These are phyloP conservation scores for Venusia cambrica DNA, from an alignment of 2,888 invertebrate genomes.

Conservation along the genomic window DNA sequence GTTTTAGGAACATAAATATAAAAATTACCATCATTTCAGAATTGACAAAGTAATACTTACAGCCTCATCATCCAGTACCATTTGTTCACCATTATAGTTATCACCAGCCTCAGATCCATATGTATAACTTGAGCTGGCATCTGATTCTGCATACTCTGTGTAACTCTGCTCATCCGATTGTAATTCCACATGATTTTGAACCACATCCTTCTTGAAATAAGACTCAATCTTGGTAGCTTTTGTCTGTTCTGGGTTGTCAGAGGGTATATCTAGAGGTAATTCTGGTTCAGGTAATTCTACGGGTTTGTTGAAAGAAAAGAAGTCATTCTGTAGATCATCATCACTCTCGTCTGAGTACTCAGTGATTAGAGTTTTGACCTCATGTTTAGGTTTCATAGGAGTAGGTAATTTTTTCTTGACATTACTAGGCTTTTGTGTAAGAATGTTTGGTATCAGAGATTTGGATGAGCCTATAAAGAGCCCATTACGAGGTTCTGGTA, in stretches of 20 bases:
- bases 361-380: conserved; percentile 37
- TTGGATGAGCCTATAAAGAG: conserved; percentile 50
- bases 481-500: conserved; percentile 85
- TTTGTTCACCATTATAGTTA: conserved; percentile 32
- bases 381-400: conserved; percentile 39
- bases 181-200: conserved; percentile 31
- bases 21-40: too few species aligned
- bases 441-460: conserved; percentile 64
- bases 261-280: conserved; percentile 47
- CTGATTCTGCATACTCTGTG: conserved; percentile 29
- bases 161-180: conserved; percentile 29
- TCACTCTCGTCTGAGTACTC: conserved; percentile 72
- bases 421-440: conserved; percentile 56
- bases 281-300: conserved; percentile 57
- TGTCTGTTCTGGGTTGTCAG: conserved; percentile 24
- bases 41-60: too few species aligned
- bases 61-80: conserved; percentile 66
- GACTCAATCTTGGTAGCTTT: conserved; percentile 53
- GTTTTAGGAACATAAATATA: too few species aligned
- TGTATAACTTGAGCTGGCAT: conserved; percentile 33
- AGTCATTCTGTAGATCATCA: conserved; percentile 76
- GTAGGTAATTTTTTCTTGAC: conserved; percentile 47
- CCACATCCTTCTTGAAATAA: conserved; percentile 58
- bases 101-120: conserved; percentile 32
- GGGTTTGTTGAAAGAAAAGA: conserved; percentile 78